Evolutionary conservation across 2,113 vertebrate genomes (phyloP).

Genomic region (Bubalus kerabau): DNA sequence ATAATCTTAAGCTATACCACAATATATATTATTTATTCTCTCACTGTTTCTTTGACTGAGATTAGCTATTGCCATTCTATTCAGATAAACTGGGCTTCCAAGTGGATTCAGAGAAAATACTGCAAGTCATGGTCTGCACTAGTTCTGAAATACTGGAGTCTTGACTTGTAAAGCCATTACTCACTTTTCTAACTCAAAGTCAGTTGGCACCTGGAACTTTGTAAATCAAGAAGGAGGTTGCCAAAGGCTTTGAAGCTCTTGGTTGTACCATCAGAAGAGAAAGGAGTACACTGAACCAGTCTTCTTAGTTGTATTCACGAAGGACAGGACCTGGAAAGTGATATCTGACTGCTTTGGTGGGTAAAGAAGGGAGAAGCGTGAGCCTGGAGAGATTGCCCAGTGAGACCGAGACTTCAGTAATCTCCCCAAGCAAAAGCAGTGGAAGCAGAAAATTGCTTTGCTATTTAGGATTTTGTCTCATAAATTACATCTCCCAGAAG

Average conservation of each 20-base stretch:
- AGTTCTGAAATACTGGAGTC: background rate
- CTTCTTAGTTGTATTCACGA: background rate
- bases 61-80: background rate
- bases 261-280: background rate
- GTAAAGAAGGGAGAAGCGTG: background rate
- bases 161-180: background rate
- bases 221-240: background rate
- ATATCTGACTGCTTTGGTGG: background rate
- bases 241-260: background rate
- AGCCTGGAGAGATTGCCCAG: background rate
- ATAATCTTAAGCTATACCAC: background rate
- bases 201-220: background rate
- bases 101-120: background rate
- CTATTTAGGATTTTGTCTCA: background rate
- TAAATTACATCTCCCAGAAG: constrained; percentile 22
- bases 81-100: background rate
- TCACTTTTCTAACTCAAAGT: background rate
- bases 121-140: background rate
- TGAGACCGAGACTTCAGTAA: background rate
- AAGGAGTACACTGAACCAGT: rapidly evolving
- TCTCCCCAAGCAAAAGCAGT: background rate
- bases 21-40: background rate
- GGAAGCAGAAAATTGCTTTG: constrained; percentile 5
- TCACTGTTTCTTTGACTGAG: background rate
- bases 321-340: background rate